Evolutionary conservation across 1,140 invertebrate species (phyloP), one percentile per base, ranked within the genome.

Genomic region (Drosophila nikananu): DNA sequence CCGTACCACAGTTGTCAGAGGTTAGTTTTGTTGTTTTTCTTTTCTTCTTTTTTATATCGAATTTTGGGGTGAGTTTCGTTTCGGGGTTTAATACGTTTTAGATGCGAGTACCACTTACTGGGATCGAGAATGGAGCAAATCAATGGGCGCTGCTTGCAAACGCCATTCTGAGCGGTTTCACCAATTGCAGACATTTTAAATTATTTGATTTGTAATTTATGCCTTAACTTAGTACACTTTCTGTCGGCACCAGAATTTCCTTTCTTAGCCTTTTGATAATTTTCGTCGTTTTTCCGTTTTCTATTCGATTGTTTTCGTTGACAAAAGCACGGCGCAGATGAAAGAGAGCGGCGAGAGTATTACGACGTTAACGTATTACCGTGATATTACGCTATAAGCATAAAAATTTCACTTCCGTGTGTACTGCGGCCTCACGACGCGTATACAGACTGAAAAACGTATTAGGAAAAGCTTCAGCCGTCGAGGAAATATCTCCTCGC

Each of bases 91-190:
- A 51, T 71, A 74, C 42, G 5, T 55, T 73, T 48, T 67, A 32
- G 39, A 54, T 48, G 62, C 48, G 59, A 61, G 51, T 35, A 19
- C 32, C 67, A 92, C 91, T 93, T 93, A 93, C 92, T 91, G 57
- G 92, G 92, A 86, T 93, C 91, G 77, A 93, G 87, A 79, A 93
- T 78, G 67, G 92, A 91, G 68, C 92, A 93, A 81, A 93, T 92
- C 41, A 92, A 80, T 67, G 92, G 91, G 35, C 86, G 91, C 72
- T 84, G 81, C 71, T 92, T 93, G 78, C 78, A 86, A 72, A 91
- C 78, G 73, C 91, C 92, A 66, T 93, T 93, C 74, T 91, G 91
- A 75, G 80, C 89, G 68, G 68, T 70, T 71, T 90, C 86, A 48
- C 84, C 86, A 65, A 79, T 76, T 54, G 84, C 58, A 48, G 86